Evolutionary conservation across 2,797 vertebrate species (phyloP).

Genomic region (Antrozous pallidus): DNA sequence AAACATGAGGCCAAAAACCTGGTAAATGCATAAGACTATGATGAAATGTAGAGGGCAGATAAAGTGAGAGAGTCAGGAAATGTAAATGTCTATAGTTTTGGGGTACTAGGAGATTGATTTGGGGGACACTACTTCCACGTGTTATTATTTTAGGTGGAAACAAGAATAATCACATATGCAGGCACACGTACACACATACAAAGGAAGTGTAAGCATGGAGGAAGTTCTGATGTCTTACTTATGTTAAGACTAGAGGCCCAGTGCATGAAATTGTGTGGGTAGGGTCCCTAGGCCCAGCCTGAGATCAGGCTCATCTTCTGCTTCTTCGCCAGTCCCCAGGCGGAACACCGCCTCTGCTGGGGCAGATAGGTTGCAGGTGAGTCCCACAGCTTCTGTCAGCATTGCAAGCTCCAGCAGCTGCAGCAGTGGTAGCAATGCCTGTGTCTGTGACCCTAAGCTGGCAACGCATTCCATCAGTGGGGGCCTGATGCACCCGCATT

Average conservation of each 20-base stretch:
- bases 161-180: not conserved
- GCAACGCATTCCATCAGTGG: too few species aligned
- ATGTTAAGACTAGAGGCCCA: not conserved
- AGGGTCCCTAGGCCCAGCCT: too few species aligned
- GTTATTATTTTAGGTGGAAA: too few species aligned
- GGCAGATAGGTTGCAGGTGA: too few species aligned
- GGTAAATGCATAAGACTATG: not conserved
- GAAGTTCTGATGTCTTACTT: not conserved
- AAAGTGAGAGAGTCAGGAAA: not conserved
- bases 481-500: fast-evolving
- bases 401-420: too few species aligned
- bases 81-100: fast-evolving
- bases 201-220: not conserved
- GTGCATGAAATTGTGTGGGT: too few species aligned
- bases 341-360: too few species aligned
- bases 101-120: not conserved
- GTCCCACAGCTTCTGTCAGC: too few species aligned
- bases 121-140: not conserved
- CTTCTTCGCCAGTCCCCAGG: too few species aligned
- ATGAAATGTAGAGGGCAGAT: too few species aligned
- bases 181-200: fast-evolving
- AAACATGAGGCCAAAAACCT: not conserved
- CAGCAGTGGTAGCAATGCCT: fast-evolving
- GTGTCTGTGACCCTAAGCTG: too few species aligned
- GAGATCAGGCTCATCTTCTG: too few species aligned